Evolutionary conservation across 2,888 invertebrate genomes (phyloP).

Genomic region (Aphidoletes aphidimyza): DNA sequence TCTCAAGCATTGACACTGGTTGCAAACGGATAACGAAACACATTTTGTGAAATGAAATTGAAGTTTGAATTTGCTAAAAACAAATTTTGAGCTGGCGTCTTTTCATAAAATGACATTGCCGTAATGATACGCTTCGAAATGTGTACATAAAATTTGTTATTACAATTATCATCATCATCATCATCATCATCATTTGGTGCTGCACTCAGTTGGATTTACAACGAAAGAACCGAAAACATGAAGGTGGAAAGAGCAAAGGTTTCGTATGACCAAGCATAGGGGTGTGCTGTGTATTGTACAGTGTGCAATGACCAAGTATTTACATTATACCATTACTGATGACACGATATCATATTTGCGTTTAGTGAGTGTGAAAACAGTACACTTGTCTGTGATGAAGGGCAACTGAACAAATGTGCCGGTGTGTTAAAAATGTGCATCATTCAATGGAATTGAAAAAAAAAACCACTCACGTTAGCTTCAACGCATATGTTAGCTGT

Average conservation of each 20-base stretch:
- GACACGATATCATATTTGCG: slow-evolving; percentile 43
- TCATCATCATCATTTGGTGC: slow-evolving; percentile 37
- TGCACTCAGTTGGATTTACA: neutral
- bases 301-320: neutral
- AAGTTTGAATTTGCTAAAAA: neutral
- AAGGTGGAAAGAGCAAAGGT: neutral
- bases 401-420: slow-evolving; percentile 3
- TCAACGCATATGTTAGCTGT: slow-evolving; percentile 2
- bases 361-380: slow-evolving; percentile 53
- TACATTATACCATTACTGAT: slow-evolving; percentile 16
- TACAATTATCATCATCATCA: slow-evolving; percentile 51
- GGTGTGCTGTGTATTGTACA: neutral
- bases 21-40: neutral
- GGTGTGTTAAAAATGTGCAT: slow-evolving; percentile 4
- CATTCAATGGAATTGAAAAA: neutral
- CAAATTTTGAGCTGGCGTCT: too few species aligned
- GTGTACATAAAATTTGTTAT: slow-evolving; percentile 38
- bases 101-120: neutral
- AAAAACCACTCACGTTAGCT: neutral
- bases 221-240: neutral
- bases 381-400: slow-evolving; percentile 46
- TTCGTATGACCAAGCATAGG: neutral
- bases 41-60: neutral
- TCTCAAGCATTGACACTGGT: too few species aligned
- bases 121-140: neutral